A percentile compares a stretch with the other conserved stretches of the same genome.
Conservation (phyloP, 2,888 invertebrate genomes). For the Chrysomela aeneicollis region DNA sequence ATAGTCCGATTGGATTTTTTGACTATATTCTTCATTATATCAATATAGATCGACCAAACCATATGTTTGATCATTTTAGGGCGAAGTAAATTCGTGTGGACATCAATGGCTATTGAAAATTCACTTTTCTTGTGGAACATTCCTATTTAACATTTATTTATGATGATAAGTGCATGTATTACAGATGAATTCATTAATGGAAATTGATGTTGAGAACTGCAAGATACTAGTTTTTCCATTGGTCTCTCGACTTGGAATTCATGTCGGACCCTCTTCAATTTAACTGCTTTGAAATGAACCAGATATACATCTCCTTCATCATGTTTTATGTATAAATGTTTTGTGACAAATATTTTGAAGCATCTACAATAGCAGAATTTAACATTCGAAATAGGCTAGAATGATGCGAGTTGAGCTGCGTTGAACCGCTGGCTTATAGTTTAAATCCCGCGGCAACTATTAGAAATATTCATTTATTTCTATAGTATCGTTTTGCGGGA, state of each 20-base stretch:
- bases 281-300: constrained; percentile 1
- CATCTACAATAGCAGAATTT: not conserved
- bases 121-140: not conserved
- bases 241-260: not conserved
- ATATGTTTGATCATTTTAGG: too few species aligned
- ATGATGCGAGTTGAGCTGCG: too few species aligned
- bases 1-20: too few species aligned
- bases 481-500: too few species aligned
- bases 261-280: not conserved
- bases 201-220: not conserved
- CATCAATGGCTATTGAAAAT: not conserved
- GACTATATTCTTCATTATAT: too few species aligned
- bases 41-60: too few species aligned
- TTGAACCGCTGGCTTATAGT: too few species aligned
- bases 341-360: not conserved
- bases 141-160: not conserved
- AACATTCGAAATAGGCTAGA: not conserved
- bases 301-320: constrained; percentile 1
- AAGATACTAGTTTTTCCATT: not conserved
- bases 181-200: not conserved
- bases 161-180: not conserved
- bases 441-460: too few species aligned
- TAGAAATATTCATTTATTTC: too few species aligned
- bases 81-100: too few species aligned
- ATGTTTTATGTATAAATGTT: constrained; percentile 2